phyloP scores from a whole-genome alignment of 2,113 vertebrate species.

The Pygoscelis adeliae region DNA sequence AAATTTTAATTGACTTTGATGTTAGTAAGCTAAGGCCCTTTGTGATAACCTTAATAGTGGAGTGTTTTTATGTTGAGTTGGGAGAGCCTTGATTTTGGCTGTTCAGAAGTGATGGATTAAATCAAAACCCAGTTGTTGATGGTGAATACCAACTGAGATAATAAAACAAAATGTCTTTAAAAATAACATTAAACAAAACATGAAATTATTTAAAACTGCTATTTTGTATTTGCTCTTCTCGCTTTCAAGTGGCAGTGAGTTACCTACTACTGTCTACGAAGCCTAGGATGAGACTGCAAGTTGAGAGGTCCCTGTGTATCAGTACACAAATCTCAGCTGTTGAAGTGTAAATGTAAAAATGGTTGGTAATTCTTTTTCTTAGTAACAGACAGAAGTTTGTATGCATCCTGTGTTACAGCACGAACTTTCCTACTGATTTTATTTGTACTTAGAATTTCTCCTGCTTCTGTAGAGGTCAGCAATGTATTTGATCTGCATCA shows the following conservation, averaged over 20 bases:
- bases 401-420: not conserved
- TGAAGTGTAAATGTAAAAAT: not conserved
- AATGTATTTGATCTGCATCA: not conserved
- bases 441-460: not conserved
- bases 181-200: not conserved
- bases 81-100: not conserved
- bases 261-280: not conserved
- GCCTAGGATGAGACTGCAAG: not conserved
- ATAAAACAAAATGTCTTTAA: not conserved
- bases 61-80: not conserved
- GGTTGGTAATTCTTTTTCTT: not conserved
- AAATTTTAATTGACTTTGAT: not conserved
- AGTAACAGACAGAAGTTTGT: not conserved
- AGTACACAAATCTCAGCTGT: not conserved
- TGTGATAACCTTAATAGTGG: not conserved
- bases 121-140: not conserved
- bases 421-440: not conserved
- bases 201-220: not conserved
- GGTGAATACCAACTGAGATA: not conserved
- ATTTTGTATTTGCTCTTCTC: not conserved
- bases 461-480: not conserved
- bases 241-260: not conserved
- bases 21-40: not conserved
- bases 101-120: not conserved
- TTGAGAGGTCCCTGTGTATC: not conserved